Conservation (phyloP, 2,797 vertebrate species). For the Squalus acanthias region DNA sequence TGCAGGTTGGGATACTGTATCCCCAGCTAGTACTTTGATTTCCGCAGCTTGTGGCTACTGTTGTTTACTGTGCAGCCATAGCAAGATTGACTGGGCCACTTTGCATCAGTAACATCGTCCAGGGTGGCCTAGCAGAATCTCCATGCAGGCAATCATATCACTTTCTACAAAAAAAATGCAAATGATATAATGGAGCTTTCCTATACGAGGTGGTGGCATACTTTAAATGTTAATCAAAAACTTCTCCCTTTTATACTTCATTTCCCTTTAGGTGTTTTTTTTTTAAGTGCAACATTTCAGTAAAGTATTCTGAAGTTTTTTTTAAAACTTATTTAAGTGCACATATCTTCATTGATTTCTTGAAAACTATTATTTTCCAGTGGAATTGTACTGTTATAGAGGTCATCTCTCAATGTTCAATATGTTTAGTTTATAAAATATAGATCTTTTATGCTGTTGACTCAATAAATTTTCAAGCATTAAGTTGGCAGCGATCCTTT, state of each 20-base stretch:
- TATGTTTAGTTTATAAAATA: neutral
- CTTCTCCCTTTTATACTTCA: neutral
- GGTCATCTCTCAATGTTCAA: neutral
- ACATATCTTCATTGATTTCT: constrained; percentile 41
- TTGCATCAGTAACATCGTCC: neutral
- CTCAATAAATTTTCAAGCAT: constrained; percentile 36
- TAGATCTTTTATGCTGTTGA: constrained; percentile 39
- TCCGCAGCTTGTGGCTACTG: neutral
- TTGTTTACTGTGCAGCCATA: neutral
- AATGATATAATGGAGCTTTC: neutral
- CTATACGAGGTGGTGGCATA: neutral
- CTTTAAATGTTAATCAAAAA: neutral
- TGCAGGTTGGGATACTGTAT: neutral
- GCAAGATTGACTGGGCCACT: neutral
- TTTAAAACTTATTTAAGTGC: constrained; percentile 45
- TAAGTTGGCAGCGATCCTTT: constrained; percentile 29
- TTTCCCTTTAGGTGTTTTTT: neutral
- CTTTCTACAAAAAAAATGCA: neutral
- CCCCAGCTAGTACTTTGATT: neutral
- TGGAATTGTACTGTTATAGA: constrained; percentile 42
- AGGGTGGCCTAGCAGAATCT: neutral
- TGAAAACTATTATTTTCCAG: constrained; percentile 45
- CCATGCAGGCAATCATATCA: neutral
- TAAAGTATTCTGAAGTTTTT: constrained; percentile 32
- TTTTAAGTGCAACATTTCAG: neutral